Evolutionary conservation across 2,888 invertebrate species (phyloP).

Genomic region (Nephrocerus scutellatus): DNA sequence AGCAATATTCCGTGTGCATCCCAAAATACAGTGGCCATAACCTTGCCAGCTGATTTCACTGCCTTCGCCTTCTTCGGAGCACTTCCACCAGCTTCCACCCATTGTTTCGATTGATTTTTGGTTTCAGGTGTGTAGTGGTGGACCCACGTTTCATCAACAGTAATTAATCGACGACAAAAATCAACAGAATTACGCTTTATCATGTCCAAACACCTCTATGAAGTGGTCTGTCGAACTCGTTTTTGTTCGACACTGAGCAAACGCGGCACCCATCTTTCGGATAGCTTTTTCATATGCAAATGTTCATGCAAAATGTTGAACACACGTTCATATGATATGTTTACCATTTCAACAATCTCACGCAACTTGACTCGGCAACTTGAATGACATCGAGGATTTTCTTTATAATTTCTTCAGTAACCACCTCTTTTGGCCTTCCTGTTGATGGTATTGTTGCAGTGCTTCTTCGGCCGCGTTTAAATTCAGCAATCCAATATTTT

Average conservation of each 20-base stretch:
- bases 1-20: too few relatives aligned
- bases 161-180: conserved; percentile 34
- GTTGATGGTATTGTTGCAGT: background rate
- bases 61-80: too few relatives aligned
- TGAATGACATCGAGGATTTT: conserved; percentile 30
- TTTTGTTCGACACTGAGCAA: conserved; percentile 33
- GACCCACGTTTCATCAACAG: conserved; percentile 40
- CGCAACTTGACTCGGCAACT: conserved; percentile 31
- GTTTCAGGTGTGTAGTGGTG: conserved; percentile 33
- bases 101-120: conserved; percentile 20
- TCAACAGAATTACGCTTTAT: conserved; percentile 32
- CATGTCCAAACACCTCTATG: conserved; percentile 29
- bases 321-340: conserved; percentile 18
- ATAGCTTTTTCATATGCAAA: conserved; percentile 34
- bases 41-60: too few relatives aligned
- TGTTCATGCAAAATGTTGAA: conserved; percentile 27
- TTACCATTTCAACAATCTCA: conserved; percentile 30
- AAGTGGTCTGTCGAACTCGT: conserved; percentile 26
- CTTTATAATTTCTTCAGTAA: conserved; percentile 14
- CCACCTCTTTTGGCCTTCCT: conserved; percentile 8
- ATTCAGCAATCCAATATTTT: conserved; percentile 10
- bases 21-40: too few relatives aligned
- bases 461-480: conserved; percentile 2
- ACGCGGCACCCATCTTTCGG: conserved; percentile 36
- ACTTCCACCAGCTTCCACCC: too few relatives aligned